Evolutionary conservation across 2,888 invertebrate species (phyloP).

Genomic region (Agrotis exclamationis): DNA sequence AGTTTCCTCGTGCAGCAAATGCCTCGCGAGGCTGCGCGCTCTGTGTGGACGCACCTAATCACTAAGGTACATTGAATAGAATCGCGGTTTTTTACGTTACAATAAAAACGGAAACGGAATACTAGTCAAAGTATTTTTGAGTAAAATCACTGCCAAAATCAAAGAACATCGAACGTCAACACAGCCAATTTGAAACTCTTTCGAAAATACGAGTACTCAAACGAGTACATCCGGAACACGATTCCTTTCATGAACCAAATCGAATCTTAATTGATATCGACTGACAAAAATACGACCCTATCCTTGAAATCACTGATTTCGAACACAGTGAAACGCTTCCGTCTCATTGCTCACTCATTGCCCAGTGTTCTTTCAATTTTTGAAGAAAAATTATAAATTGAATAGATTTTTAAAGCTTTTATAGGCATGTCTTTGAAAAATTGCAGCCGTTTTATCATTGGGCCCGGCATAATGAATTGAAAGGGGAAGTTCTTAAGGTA

Average conservation of each 20-base stretch:
- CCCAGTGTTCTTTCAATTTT: slow-evolving; percentile 44
- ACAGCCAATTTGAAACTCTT: slow-evolving; percentile 36
- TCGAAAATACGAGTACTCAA: slow-evolving; percentile 28
- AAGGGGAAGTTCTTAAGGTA: slow-evolving; percentile 71
- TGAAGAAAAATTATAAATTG: slow-evolving; percentile 59
- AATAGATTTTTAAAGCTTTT: slow-evolving; percentile 64
- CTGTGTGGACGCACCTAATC: too few relatives aligned
- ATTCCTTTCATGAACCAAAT: slow-evolving; percentile 51
- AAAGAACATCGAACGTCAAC: slow-evolving; percentile 6
- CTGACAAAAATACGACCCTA: slow-evolving; percentile 56
- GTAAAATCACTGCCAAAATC: slow-evolving; percentile 10
- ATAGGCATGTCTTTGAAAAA: slow-evolving; percentile 78
- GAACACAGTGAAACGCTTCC: slow-evolving; percentile 48
- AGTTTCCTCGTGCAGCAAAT: too few relatives aligned
- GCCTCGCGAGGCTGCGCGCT: too few relatives aligned
- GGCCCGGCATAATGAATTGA: slow-evolving; percentile 76
- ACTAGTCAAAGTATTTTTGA: not conserved
- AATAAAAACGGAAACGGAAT: not conserved
- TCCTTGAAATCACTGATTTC: slow-evolving; percentile 57
- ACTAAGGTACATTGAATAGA: too few relatives aligned
- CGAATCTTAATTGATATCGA: slow-evolving; percentile 62
- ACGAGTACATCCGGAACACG: slow-evolving; percentile 17
- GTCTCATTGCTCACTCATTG: slow-evolving; percentile 48
- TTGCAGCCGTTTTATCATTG: slow-evolving; percentile 75
- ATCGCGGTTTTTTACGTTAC: too few relatives aligned